Conservation (phyloP, 2,888 invertebrate genomes). For the Bellardia bayeri region DNA sequence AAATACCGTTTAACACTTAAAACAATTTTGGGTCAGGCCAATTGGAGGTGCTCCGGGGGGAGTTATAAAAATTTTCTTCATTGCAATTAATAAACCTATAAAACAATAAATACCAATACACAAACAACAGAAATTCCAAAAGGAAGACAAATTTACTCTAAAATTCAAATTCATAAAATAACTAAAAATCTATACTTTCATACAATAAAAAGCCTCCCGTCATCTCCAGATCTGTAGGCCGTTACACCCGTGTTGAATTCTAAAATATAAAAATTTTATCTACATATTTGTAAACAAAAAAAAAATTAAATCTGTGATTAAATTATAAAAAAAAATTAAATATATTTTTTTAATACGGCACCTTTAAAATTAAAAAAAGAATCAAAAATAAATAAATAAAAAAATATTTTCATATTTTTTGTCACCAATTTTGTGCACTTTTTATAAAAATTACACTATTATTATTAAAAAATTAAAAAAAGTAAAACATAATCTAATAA, state of each 20-base stretch:
- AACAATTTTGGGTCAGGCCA: conserved; percentile 82
- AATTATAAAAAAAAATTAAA: conserved; percentile 73
- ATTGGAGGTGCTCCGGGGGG: conserved; percentile 84
- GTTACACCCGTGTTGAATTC: conserved; percentile 69
- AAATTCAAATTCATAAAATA: not conserved
- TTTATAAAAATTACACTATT: conserved; percentile 65
- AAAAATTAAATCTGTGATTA: conserved; percentile 81
- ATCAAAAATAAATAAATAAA: conserved; percentile 1
- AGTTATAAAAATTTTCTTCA: conserved; percentile 50
- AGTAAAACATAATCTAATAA: conserved; percentile 40
- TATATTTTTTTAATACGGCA: conserved; percentile 81
- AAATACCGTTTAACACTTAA: conserved; percentile 55
- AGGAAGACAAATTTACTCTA: not conserved
- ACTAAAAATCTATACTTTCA: conserved; percentile 3
- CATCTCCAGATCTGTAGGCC: conserved; percentile 83
- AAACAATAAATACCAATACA: conserved; percentile 17
- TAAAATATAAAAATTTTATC: conserved; percentile 51
- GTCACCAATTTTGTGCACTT: conserved; percentile 71
- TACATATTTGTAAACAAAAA: conserved; percentile 55
- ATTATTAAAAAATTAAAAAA: conserved; percentile 43
- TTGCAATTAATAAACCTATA: conserved; percentile 62
- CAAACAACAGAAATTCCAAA: not conserved
- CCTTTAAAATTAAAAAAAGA: conserved; percentile 74
- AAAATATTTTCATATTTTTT: conserved; percentile 48
- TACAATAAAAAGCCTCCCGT: conserved; percentile 80